Evolutionary conservation across 2,888 invertebrate species (phyloP).

Genomic region (Xylota sylvarum): DNA sequence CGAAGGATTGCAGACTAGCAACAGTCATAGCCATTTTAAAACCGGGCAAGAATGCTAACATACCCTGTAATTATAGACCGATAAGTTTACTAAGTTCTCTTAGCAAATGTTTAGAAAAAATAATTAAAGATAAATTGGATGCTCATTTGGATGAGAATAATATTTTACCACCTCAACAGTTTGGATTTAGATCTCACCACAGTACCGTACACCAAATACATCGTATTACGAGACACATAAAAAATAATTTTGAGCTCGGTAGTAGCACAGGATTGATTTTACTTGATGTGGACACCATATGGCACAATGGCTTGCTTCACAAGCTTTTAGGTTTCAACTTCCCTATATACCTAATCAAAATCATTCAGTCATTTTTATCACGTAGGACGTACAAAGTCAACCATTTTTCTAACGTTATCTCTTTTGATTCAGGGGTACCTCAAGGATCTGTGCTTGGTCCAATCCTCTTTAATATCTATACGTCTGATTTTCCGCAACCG

Average conservation of each 20-base stretch:
- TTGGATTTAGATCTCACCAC: constrained; percentile 76
- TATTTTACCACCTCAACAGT: constrained; percentile 35
- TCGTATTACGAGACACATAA: constrained; percentile 77
- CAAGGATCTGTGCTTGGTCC: too few relatives aligned
- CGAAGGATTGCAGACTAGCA: constrained; percentile 6
- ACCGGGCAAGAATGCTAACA: constrained; percentile 4
- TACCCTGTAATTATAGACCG: too few relatives aligned
- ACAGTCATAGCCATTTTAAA: constrained; percentile 2
- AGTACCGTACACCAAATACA: constrained; percentile 79
- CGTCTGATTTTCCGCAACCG: constrained; percentile 71
- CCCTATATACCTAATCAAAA: constrained; percentile 74
- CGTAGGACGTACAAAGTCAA: constrained; percentile 24
- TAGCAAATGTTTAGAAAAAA: constrained; percentile 65
- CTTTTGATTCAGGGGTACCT: constrained; percentile 17
- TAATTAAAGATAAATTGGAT: constrained; percentile 50
- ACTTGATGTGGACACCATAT: constrained; percentile 81
- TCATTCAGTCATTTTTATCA: constrained; percentile 67
- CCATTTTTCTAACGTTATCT: not conserved
- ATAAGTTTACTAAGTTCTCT: constrained; percentile 66
- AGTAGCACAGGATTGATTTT: constrained; percentile 78
- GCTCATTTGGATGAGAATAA: constrained; percentile 42
- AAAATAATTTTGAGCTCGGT: constrained; percentile 75
- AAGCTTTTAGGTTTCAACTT: constrained; percentile 55
- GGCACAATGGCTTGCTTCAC: constrained; percentile 79
- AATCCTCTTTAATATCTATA: constrained; percentile 76